Percentiles rank a stretch among this genome's conserved stretches.
phyloP scores from a whole-genome alignment of 2,113 vertebrate genomes.

The Plectropomus leopardus region DNA sequence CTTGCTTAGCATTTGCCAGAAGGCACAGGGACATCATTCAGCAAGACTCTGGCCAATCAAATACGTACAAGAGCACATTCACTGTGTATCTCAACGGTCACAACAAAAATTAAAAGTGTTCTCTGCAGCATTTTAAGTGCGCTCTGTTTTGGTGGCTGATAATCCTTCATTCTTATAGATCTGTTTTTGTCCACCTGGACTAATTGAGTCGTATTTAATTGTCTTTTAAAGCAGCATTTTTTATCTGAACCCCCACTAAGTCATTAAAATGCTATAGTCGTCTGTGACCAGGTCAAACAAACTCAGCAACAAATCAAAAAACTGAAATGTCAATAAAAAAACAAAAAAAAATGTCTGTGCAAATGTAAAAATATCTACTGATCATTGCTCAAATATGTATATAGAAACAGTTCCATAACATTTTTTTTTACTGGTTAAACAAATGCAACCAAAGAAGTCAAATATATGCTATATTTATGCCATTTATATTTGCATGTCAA shows the following conservation, averaged over 20 bases:
- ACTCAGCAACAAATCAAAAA: background rate
- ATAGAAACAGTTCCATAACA: too few relatives aligned
- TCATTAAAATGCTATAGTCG: background rate
- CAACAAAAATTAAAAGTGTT: background rate
- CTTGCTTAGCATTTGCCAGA: too few relatives aligned
- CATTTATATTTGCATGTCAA: too few relatives aligned
- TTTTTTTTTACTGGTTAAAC: too few relatives aligned
- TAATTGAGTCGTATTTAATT: background rate
- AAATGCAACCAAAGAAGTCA: too few relatives aligned
- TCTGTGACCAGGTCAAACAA: background rate
- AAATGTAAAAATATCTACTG: too few relatives aligned
- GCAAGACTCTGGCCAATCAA: background rate
- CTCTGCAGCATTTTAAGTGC: background rate
- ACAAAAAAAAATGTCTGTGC: too few relatives aligned
- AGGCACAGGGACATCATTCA: background rate
- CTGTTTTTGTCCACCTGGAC: background rate
- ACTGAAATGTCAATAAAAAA: background rate
- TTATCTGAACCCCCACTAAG: background rate
- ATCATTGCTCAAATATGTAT: too few relatives aligned
- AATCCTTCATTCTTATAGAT: background rate
- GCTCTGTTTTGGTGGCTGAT: background rate
- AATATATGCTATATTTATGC: too few relatives aligned
- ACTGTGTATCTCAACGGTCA: background rate
- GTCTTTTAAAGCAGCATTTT: background rate
- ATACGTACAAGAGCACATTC: too few relatives aligned